Percentiles rank a stretch among this genome's conserved stretches.
These are phyloP conservation scores for Marronus borbonicus DNA, from an alignment of 2,888 invertebrate species.

Conservation along the genomic window DNA sequence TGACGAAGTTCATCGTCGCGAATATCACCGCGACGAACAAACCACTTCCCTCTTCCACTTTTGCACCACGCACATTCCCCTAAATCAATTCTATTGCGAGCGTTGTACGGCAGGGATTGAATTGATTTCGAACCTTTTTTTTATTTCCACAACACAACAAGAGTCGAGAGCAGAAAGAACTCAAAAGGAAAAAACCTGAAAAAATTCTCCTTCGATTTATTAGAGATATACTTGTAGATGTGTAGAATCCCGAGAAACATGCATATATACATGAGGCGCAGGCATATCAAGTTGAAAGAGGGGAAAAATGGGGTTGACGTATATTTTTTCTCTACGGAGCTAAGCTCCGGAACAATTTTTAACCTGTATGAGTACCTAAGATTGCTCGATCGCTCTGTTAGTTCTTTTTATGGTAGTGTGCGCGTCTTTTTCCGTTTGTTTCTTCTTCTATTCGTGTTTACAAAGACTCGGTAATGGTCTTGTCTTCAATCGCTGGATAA, in stretches of 20 bases:
- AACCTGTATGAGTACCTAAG: too few relatives aligned
- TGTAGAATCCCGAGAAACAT: slow-evolving; percentile 2
- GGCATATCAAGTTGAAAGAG: not conserved
- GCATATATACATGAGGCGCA: slow-evolving; percentile 8
- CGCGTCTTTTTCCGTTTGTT: not conserved
- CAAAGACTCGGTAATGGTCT: slow-evolving; percentile 4
- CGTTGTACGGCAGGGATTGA: slow-evolving; percentile 44
- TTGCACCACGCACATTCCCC: slow-evolving; percentile 1
- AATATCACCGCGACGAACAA: not conserved
- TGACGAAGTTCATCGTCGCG: slow-evolving; percentile 33
- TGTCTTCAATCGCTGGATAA: slow-evolving; percentile 1
- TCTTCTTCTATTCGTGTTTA: slow-evolving; percentile 25
- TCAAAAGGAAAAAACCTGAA: slow-evolving; percentile 1
- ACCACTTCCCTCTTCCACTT: not conserved
- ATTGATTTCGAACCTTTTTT: slow-evolving; percentile 21
- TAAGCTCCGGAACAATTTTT: not conserved
- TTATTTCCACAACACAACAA: slow-evolving; percentile 24
- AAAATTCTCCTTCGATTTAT: slow-evolving; percentile 32
- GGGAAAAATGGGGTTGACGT: not conserved
- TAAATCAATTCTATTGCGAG: slow-evolving; percentile 48
- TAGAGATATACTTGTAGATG: slow-evolving; percentile 3
- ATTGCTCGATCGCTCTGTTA: too few relatives aligned
- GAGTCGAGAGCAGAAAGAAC: not conserved
- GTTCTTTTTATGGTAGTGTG: too few relatives aligned
- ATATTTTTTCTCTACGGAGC: slow-evolving; percentile 2